Percentiles rank a stretch among this genome's conserved stretches.
These are phyloP conservation scores for Hirtodrosophila confusa DNA, from an alignment of 2,888 invertebrate species.

Conservation along the genomic window DNA sequence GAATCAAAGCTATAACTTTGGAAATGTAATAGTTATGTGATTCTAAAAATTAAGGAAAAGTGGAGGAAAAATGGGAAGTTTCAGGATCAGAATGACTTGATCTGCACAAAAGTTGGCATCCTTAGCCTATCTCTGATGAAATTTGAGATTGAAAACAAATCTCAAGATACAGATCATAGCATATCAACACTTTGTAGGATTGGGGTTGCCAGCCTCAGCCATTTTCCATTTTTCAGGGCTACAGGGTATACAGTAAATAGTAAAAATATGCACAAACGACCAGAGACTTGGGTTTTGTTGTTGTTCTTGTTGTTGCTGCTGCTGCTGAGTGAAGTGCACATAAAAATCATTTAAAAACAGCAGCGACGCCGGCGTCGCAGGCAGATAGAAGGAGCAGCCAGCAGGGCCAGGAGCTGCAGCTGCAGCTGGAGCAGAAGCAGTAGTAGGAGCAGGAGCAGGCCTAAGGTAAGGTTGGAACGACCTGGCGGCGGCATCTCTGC, in stretches of 20 bases:
- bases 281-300: conserved; percentile 12
- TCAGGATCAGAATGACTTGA: too few relatives aligned
- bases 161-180: too few relatives aligned
- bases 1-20: too few relatives aligned
- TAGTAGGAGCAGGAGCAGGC: conserved; percentile 14
- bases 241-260: conserved; percentile 32
- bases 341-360: conserved; percentile 78
- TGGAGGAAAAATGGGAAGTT: too few relatives aligned
- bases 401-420: conserved; percentile 9
- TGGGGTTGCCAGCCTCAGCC: too few relatives aligned
- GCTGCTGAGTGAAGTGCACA: conserved; percentile 67
- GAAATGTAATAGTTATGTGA: too few relatives aligned
- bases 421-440: conserved; percentile 10
- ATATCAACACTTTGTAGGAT: too few relatives aligned
- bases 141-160: too few relatives aligned
- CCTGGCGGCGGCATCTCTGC: conserved; percentile 17
- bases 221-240: conserved; percentile 1
- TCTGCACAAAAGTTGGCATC: too few relatives aligned
- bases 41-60: too few relatives aligned
- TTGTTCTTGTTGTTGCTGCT: conserved; percentile 20
- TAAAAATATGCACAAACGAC: conserved; percentile 23
- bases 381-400: conserved; percentile 25
- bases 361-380: conserved; percentile 48
- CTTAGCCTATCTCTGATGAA: too few relatives aligned
- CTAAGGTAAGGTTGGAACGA: conserved; percentile 57